Evolutionary conservation across 2,888 invertebrate species (phyloP), one percentile per base, ranked within the genome.

Genomic region (Azorinus chamasolen): DNA sequence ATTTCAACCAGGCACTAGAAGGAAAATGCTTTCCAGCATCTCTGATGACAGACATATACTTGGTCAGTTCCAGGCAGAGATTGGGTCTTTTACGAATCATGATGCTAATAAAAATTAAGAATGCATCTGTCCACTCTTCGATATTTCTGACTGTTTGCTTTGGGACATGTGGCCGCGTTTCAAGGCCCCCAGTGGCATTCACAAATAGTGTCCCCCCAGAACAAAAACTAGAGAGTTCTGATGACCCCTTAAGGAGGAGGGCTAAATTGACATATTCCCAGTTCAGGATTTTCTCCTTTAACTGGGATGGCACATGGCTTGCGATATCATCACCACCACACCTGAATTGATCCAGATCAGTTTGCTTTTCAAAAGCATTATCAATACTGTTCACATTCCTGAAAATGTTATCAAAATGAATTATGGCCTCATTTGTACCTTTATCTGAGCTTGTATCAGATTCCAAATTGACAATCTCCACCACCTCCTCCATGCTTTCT

Each of bases 61-160:
- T 55, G 20, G 69, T 27, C 39, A 75, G 2, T 18, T 75, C 75
- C 6, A 22, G 16, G 14, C 53, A 39, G 22, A 69, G 63, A 20
- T 51, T 46, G 1, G 50, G 53, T 37, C 59, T 48, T 2, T 50
- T 50, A 0, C 46, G 27, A 2, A 69, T 12, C 39, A 51, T 69
- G 27, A 74, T 46, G n/a, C 22, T 2, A 53, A 59, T 48, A 25
- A 25, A 74, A 24, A 74, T 68, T 14, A 74, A 18, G 45, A 72
- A 74, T 16, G 66, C 68, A 32, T 75, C 64, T 8, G 75, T 75
- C 75, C 75, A 75, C 24, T 53, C 63, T n/a, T 69, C 69, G n/a
- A 75, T 55, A 12, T 57, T 53, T 16, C 27, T 27, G 16, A 75
- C 32, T 24, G 59, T 57, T 24, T 75, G 63, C 18, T 62, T 69